phyloP scores from a whole-genome alignment of 2,113 vertebrate species.

The Hystrix cristata region DNA sequence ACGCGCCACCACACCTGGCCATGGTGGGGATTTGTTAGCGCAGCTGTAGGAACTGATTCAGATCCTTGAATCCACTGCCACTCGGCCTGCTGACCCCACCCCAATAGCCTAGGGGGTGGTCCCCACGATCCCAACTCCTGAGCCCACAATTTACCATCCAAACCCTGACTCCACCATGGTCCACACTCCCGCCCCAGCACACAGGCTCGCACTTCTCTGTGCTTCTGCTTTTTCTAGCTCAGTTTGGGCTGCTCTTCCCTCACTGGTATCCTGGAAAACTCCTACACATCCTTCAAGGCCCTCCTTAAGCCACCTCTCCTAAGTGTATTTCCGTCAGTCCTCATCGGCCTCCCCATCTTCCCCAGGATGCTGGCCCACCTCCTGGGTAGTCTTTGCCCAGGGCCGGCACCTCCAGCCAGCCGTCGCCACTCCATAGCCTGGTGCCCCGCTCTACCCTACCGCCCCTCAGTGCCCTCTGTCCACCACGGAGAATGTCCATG shows the following conservation, averaged over 20 bases:
- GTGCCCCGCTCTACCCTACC: rapidly evolving
- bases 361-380: background rate
- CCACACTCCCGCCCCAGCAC: background rate
- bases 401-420: background rate
- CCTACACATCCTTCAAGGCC: background rate
- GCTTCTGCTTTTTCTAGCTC: background rate
- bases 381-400: background rate
- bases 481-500: background rate
- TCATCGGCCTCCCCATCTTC: background rate
- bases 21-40: background rate
- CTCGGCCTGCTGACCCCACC: background rate
- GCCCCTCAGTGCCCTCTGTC: no score
- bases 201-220: background rate
- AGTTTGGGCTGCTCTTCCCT: background rate
- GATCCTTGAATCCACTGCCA: no score
- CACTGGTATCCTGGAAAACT: background rate
- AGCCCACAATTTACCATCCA: background rate
- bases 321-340: background rate
- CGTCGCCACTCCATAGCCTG: background rate
- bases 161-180: background rate
- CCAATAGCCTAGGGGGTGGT: background rate
- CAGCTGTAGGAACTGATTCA: background rate
- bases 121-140: background rate
- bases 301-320: background rate
- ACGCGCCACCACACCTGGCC: background rate